Conservation (phyloP, 2,888 invertebrate genomes). For the Criorhina ranunculi region DNA sequence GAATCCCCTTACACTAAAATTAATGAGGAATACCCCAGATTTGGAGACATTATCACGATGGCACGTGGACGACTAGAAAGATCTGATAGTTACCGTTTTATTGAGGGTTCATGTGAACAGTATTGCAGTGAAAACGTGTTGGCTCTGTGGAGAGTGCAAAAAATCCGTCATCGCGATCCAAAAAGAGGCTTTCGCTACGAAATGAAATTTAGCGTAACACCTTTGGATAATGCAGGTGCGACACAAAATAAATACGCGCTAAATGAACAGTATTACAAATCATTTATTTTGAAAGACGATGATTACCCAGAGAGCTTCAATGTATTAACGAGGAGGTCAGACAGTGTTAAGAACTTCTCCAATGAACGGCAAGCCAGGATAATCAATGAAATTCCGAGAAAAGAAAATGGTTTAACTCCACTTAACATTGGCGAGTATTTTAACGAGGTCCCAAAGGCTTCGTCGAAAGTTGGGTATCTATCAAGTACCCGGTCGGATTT, state of each 20-base stretch:
- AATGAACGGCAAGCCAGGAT: slow-evolving; percentile 77
- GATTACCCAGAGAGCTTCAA: slow-evolving; percentile 83
- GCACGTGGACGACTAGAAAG: slow-evolving; percentile 88
- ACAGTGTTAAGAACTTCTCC: slow-evolving; percentile 37
- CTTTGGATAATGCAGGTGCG: slow-evolving; percentile 81
- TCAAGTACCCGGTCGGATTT: slow-evolving; percentile 76
- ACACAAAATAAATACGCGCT: slow-evolving; percentile 82
- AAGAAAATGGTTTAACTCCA: slow-evolving; percentile 38
- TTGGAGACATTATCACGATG: slow-evolving; percentile 88
- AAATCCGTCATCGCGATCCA: slow-evolving; percentile 87
- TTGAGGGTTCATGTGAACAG: slow-evolving; percentile 83
- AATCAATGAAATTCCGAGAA: slow-evolving; percentile 46
- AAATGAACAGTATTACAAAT: slow-evolving; percentile 79
- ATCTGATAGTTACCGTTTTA: slow-evolving; percentile 85
- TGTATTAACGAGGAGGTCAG: slow-evolving; percentile 71
- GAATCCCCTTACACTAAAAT: slow-evolving; percentile 79
- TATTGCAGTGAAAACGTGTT: slow-evolving; percentile 84
- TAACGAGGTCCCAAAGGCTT: slow-evolving; percentile 77
- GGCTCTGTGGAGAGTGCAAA: slow-evolving; percentile 89
- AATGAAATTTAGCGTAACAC: slow-evolving; percentile 88
- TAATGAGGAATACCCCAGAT: slow-evolving; percentile 82
- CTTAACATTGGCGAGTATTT: slow-evolving; percentile 83
- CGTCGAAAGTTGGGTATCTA: slow-evolving; percentile 79
- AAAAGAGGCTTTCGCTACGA: slow-evolving; percentile 87
- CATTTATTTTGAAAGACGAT: slow-evolving; percentile 87